Evolutionary conservation across 2,113 vertebrate genomes (phyloP).

Genomic region (Salvelinus alpinus): DNA sequence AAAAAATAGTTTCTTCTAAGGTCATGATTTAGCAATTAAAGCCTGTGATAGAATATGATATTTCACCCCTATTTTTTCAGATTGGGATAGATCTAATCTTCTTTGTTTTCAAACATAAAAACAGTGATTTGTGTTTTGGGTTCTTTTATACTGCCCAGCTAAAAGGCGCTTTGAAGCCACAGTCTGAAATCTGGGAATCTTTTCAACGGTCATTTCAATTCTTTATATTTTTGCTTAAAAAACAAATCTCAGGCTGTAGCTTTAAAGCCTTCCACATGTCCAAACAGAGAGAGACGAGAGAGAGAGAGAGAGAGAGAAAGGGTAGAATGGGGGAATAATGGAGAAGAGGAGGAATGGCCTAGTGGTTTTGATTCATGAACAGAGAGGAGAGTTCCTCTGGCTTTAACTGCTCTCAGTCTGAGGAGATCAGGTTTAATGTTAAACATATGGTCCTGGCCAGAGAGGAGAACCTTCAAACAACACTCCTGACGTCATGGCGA

Average conservation of each 20-base stretch:
- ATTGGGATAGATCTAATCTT: constrained; percentile 21
- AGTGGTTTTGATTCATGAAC: constrained; percentile 34
- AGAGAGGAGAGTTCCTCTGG: constrained; percentile 11
- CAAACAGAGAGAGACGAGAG: neutral
- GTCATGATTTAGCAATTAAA: constrained; percentile 63
- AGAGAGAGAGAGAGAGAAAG: constrained; percentile 1
- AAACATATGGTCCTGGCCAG: constrained; percentile 40
- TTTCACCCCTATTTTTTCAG: constrained; percentile 37
- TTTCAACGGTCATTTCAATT: too few relatives aligned
- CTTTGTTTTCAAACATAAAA: constrained; percentile 49
- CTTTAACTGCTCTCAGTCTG: constrained; percentile 27
- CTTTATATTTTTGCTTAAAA: neutral
- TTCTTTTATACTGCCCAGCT: constrained; percentile 37
- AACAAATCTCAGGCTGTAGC: too few relatives aligned
- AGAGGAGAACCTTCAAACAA: constrained; percentile 21
- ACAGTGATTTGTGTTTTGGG: constrained; percentile 53
- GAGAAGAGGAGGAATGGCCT: neutral
- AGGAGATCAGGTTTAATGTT: constrained; percentile 51
- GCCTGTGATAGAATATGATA: constrained; percentile 61
- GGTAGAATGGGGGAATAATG: neutral
- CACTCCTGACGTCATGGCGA: too few relatives aligned
- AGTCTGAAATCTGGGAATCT: too few relatives aligned
- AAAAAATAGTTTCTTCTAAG: constrained; percentile 28
- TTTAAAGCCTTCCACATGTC: neutral
- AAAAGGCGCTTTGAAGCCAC: constrained; percentile 21